Evolutionary conservation across 2,888 invertebrate genomes (phyloP), one percentile per base, ranked within the genome.

Genomic region (Calliopum simillimum): DNA sequence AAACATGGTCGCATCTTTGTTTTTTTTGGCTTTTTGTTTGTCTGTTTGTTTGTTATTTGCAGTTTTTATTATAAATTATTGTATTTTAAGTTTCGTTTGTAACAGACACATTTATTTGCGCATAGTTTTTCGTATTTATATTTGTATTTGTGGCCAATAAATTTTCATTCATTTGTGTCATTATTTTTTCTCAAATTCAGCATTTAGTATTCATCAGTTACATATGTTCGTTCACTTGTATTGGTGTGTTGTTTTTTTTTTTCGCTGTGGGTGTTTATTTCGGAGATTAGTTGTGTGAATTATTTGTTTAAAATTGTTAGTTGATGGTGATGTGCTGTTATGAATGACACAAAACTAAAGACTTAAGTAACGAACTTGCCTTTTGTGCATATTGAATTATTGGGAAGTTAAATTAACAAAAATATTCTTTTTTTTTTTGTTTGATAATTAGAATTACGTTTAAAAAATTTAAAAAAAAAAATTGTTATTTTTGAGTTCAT

Each of bases 1-100:
- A 74, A 70, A 74, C 79, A n/a, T 59, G 59, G 59, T 59, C 23
- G 46, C 46, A 46, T 61, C 46, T 44, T 44, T 21, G 14, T 61
- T 19, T 44, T 61, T 1, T 33, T 33, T 33, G n/a, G 41, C n/a
- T 44, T 59, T 33, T 5, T 33, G n/a, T 4, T 23, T 56, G 16
- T 46, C 19, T 44, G 14, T 13, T 44, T 61, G n/a, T 21, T 61
- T 2, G 14, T 8, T 21, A 4, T 2, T 51, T 51, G 51, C 6
- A 11, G 51, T 51, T 51, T 16, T 13, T 14, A 1, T 51, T 51
- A 16, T 16, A 51, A 19, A 51, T 51, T 51, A 51, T 44, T 46
- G 44, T 46, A 21, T 11, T 44, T 61, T 33, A 8, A 33, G 33
- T 33, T 33, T 33, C 8, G 33, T 33, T 33, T 33, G 33, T 8